Percentiles rank a stretch among this genome's conserved stretches.
These are phyloP conservation scores for Crotalus viridis DNA, from an alignment of 2,113 vertebrate species.

Conservation along the genomic window DNA sequence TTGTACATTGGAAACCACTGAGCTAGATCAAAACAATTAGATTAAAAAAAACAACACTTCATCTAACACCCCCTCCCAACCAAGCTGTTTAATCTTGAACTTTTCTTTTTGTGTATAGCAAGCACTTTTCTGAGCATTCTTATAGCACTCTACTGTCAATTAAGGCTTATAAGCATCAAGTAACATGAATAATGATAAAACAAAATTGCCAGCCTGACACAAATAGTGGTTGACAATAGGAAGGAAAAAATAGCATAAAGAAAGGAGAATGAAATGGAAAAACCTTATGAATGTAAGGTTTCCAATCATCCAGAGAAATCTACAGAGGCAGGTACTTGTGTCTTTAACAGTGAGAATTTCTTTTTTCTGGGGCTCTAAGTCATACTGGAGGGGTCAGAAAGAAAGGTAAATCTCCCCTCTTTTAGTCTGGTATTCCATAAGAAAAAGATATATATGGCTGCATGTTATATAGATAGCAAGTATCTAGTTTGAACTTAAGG, in stretches of 20 bases:
- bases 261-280: not conserved
- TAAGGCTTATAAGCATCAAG: not conserved
- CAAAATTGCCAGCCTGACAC: not conserved
- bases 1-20: not conserved
- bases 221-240: not conserved
- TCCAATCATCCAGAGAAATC: not conserved
- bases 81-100: not conserved
- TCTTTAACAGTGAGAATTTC: not conserved
- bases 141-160: not conserved
- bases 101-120: not conserved
- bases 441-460: not conserved
- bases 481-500: not conserved
- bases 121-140: not conserved
- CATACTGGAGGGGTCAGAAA: not conserved
- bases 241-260: not conserved
- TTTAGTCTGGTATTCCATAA: not conserved
- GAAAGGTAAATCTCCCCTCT: not conserved
- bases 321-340: not conserved
- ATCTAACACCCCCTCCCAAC: not conserved
- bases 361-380: not conserved
- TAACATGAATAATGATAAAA: not conserved
- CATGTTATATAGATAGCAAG: not conserved
- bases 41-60: not conserved
- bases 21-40: not conserved
- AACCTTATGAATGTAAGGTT: not conserved